Conservation (phyloP, 2,113 vertebrate species). For the Takifugu flavidus region DNA sequence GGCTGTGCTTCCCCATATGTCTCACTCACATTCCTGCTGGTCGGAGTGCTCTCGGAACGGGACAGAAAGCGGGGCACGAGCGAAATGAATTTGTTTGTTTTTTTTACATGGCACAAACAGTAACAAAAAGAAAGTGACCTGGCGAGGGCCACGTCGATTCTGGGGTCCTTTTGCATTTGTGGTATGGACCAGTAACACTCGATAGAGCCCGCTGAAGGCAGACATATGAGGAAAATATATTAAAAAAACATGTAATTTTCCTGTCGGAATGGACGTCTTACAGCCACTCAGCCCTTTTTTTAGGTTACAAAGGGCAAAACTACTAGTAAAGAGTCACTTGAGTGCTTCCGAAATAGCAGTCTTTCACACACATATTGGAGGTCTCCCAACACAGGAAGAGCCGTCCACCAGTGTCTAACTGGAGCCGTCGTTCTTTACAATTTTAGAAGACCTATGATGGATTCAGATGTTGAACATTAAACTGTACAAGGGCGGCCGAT, state of each 20-base stretch:
- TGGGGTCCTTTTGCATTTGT: too few species aligned
- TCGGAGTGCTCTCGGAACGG: slow-evolving; percentile 62
- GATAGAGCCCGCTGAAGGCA: too few species aligned
- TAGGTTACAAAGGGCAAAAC: slow-evolving; percentile 52
- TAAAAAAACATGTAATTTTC: too few species aligned
- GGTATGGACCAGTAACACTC: too few species aligned
- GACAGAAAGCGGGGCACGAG: slow-evolving; percentile 36
- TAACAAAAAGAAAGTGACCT: too few species aligned
- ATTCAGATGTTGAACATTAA: slow-evolving; percentile 46
- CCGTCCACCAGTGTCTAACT: slow-evolving; percentile 18
- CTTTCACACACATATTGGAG: slow-evolving; percentile 32
- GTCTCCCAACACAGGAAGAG: slow-evolving; percentile 54
- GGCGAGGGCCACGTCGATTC: too few species aligned
- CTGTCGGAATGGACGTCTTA: slow-evolving; percentile 32
- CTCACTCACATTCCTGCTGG: slow-evolving; percentile 60
- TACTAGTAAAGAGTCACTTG: slow-evolving; percentile 21
- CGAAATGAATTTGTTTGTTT: not conserved
- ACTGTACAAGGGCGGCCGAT: slow-evolving; percentile 46
- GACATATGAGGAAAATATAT: too few species aligned
- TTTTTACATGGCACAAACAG: slow-evolving; percentile 7
- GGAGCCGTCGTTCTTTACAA: slow-evolving; percentile 1
- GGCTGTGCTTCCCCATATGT: slow-evolving; percentile 68
- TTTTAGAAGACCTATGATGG: slow-evolving; percentile 41
- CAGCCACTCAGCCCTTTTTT: slow-evolving; percentile 35
- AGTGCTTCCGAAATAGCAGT: slow-evolving; percentile 20